phyloP scores from a whole-genome alignment of 2,113 vertebrate genomes.

The Stercorarius parasiticus region DNA sequence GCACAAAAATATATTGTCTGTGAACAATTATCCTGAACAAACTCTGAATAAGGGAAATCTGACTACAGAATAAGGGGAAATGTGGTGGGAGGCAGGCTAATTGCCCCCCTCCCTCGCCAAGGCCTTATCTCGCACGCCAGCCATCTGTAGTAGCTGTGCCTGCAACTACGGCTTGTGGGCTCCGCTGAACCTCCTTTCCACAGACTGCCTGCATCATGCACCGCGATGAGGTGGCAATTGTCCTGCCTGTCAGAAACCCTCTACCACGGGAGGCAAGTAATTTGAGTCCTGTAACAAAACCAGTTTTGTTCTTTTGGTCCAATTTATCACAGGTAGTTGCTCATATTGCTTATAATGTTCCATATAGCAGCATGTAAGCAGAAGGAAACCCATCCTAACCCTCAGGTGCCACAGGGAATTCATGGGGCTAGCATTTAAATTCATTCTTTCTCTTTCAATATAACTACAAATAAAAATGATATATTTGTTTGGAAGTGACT shows the following conservation, averaged over 20 bases:
- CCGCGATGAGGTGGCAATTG: not conserved
- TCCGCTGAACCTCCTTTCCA: not conserved
- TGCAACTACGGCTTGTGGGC: not conserved
- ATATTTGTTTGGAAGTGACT: not conserved
- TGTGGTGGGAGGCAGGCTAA: conserved; percentile 8
- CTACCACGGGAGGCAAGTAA: not conserved
- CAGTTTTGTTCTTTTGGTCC: not conserved
- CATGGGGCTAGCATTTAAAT: not conserved
- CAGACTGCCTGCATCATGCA: not conserved
- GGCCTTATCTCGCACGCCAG: not conserved
- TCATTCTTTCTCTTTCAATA: not conserved
- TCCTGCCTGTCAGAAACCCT: not conserved
- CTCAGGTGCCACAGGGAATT: not conserved
- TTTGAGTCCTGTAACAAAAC: not conserved
- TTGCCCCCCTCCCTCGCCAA: not conserved
- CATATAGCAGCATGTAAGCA: rapidly evolving
- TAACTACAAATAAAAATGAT: not conserved
- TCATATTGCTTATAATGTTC: not conserved
- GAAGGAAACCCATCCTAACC: not conserved
- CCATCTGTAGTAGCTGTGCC: conserved; percentile 25
- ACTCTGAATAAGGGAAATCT: conserved; percentile 53
- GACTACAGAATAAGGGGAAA: not conserved
- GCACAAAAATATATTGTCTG: conserved; percentile 67
- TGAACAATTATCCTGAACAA: conserved; percentile 53
- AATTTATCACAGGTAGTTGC: not conserved